These are phyloP conservation scores for Girardinichthys multiradiatus DNA, from an alignment of 2,113 vertebrate species.

Conservation along the genomic window DNA sequence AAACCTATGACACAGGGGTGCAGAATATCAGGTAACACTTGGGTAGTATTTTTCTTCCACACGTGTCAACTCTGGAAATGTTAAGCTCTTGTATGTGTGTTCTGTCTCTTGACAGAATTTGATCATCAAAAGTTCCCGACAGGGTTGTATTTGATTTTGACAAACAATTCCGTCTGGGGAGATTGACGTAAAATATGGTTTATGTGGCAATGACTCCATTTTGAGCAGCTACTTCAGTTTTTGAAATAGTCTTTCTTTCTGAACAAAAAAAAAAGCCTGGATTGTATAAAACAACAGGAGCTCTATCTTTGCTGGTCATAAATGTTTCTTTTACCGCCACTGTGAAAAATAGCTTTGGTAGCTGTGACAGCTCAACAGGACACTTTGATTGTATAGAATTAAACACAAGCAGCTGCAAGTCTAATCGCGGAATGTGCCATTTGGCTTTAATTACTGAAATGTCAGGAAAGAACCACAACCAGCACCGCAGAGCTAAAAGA, in stretches of 20 bases:
- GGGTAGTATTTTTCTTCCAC: slow-evolving; percentile 58
- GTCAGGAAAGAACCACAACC: slow-evolving; percentile 59
- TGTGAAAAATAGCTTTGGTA: slow-evolving; percentile 70
- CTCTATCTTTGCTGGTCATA: slow-evolving; percentile 37
- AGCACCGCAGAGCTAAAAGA: slow-evolving; percentile 44
- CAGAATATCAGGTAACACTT: slow-evolving; percentile 74
- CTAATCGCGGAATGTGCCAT: slow-evolving; percentile 62
- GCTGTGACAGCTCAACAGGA: slow-evolving; percentile 66
- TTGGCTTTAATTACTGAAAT: slow-evolving; percentile 74
- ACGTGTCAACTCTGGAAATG: slow-evolving; percentile 66
- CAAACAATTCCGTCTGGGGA: slow-evolving; percentile 35
- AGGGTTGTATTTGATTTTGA: slow-evolving; percentile 37
- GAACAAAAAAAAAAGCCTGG: slow-evolving; percentile 17
- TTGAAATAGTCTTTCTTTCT: slow-evolving; percentile 23
- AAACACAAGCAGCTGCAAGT: slow-evolving; percentile 62
- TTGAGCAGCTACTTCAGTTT: slow-evolving; percentile 23
- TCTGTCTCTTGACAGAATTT: slow-evolving; percentile 50
- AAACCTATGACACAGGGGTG: slow-evolving; percentile 71
- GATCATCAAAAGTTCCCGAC: slow-evolving; percentile 44
- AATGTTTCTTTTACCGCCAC: slow-evolving; percentile 56
- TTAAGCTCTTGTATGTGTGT: slow-evolving; percentile 52
- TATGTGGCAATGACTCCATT: slow-evolving; percentile 23
- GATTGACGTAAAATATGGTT: slow-evolving; percentile 30
- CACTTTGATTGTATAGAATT: slow-evolving; percentile 70
- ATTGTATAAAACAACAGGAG: slow-evolving; percentile 38